Conservation (phyloP, 2,888 invertebrate genomes). For the Cabera pusaria region DNA sequence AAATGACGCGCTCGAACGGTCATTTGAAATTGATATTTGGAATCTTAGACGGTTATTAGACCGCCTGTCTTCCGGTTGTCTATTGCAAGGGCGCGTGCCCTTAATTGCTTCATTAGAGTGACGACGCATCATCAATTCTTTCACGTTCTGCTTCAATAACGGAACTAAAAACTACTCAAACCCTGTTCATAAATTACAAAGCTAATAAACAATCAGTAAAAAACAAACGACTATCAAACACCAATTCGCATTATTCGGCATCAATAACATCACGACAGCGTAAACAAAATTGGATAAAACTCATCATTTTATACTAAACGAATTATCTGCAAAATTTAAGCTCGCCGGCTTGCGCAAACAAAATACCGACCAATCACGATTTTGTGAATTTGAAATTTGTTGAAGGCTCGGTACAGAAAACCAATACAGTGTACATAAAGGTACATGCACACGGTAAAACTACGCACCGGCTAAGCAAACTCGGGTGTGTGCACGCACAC, state of each 20-base stretch:
- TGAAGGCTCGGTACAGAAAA: conserved; percentile 79
- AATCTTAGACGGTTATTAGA: conserved; percentile 76
- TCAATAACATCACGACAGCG: conserved; percentile 48
- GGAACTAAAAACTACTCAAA: conserved; percentile 20
- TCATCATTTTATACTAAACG: conserved; percentile 74
- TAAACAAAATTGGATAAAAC: conserved; percentile 67
- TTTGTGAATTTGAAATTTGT: conserved; percentile 83
- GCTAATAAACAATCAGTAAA: conserved; percentile 11
- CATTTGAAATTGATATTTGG: conserved; percentile 80
- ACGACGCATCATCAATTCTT: conserved; percentile 57
- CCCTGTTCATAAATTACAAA: conserved; percentile 13
- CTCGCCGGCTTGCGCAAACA: conserved; percentile 72
- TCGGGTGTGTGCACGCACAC: conserved; percentile 54
- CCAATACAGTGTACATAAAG: conserved; percentile 70
- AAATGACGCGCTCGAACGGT: conserved; percentile 63
- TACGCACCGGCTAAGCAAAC: conserved; percentile 79
- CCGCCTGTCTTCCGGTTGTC: conserved; percentile 74
- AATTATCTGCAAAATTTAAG: conserved; percentile 72
- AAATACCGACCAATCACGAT: conserved; percentile 80
- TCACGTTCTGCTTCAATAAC: conserved; percentile 51
- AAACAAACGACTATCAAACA: too few species aligned
- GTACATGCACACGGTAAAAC: conserved; percentile 58
- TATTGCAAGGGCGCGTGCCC: conserved; percentile 68
- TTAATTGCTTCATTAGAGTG: conserved; percentile 79
- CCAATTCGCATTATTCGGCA: conserved; percentile 36